These are phyloP conservation scores for Calcarius lapponicus DNA, from an alignment of 2,797 vertebrate species.

Conservation along the genomic window DNA sequence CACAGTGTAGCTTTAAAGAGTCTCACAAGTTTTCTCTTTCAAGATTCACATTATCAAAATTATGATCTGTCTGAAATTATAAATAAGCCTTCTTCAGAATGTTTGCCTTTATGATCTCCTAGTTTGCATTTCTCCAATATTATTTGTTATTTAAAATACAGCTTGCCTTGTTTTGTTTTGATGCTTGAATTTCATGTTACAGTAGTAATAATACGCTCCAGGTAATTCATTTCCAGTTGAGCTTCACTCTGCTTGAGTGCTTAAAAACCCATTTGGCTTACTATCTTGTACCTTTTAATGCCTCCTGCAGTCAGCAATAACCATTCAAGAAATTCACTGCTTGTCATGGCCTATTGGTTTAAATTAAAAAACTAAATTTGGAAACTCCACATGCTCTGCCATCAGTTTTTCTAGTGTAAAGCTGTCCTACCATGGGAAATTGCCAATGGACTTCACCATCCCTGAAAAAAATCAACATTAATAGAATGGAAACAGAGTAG, in stretches of 20 bases:
- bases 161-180: neutral
- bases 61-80: neutral
- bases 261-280: conserved; percentile 33
- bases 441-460: neutral
- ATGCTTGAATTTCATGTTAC: neutral
- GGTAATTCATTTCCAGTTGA: conserved; percentile 15
- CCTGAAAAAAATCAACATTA: neutral
- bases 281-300: conserved; percentile 36
- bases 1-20: neutral
- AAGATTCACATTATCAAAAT: neutral
- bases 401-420: neutral
- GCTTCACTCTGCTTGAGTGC: conserved; percentile 3
- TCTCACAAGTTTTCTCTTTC: neutral
- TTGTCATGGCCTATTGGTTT: conserved; percentile 24
- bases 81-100: neutral
- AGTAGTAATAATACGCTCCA: neutral
- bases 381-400: neutral
- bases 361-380: conserved; percentile 51
- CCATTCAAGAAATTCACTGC: neutral
- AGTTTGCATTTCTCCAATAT: neutral
- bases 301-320: neutral
- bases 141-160: conserved; percentile 5
- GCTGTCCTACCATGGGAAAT: neutral
- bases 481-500: neutral
- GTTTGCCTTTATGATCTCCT: neutral